Conservation (phyloP, 2,797 vertebrate genomes). For the Sebastes ruberrimus region DNA sequence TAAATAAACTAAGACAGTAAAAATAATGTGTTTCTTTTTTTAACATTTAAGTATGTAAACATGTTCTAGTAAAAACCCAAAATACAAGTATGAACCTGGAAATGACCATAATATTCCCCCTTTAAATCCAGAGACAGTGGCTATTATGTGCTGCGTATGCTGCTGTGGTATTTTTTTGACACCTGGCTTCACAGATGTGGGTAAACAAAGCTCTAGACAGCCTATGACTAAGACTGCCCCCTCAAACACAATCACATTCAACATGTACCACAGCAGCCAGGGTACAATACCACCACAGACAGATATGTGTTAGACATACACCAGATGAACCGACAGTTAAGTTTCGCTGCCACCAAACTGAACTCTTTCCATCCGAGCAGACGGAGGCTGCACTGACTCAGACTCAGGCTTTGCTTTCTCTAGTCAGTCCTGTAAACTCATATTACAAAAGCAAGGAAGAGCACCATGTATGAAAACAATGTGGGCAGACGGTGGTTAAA, state of each 20-base stretch:
- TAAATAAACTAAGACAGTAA: background rate
- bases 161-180: conserved; percentile 36
- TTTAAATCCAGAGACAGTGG: background rate
- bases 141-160: background rate
- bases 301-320: conserved; percentile 40
- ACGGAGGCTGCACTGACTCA: conserved; percentile 40
- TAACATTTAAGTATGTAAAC: background rate
- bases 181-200: conserved; percentile 54
- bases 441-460: conserved; percentile 32
- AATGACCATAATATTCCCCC: background rate
- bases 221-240: conserved; percentile 33
- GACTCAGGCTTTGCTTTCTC: conserved; percentile 50
- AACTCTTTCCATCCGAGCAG: conserved; percentile 24
- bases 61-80: background rate
- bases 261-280: conserved; percentile 4
- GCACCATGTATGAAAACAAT: conserved; percentile 26
- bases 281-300: conserved; percentile 26
- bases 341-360: conserved; percentile 46
- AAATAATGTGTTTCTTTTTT: background rate
- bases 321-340: conserved; percentile 49
- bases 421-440: conserved; percentile 28
- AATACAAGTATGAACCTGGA: background rate
- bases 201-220: conserved; percentile 30
- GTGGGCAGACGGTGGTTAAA: conserved; percentile 18
- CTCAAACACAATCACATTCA: conserved; percentile 36